Evolutionary conservation across 2,888 invertebrate genomes (phyloP), one percentile per base, ranked within the genome.

Genomic region (Flexamia atlantica): DNA sequence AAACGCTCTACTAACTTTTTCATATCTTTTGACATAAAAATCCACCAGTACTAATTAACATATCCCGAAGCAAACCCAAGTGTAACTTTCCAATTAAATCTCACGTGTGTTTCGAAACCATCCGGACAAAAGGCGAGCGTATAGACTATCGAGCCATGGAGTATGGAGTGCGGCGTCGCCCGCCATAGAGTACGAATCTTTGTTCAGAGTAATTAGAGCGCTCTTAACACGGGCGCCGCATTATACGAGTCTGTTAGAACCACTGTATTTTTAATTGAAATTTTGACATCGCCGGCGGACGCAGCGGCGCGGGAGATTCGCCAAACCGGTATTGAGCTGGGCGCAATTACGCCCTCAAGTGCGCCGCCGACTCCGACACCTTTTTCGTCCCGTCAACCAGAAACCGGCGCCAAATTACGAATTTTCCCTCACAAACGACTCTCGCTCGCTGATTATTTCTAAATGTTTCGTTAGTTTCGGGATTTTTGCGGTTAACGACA

Each of bases 221-320:
- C 46, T 40, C 25, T 12, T 14, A 76, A 20, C 74, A 23, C 46
- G 9, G 20, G 25, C 74, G 23, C 20, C 40, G 32, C 30, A 40
- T 72, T 72, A 36, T 72, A 28, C 50, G 74, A 28, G 17, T 79
- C 50, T 79, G 57, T 32, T 28, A 79, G 79, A 79, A 53, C 79
- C 79, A 32, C 57, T 79, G 79, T 79, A 46, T 76, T 79, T 79
- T 79, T 79, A 79, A 79, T 79, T 79, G 79, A 79, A 79, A 79
- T 53, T 79, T 79, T 32, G 79, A 79, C 76, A 76, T 53, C 57
- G 46, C n/a, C 79, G 57, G 9, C 53, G 50, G 32, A 32, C 9
- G 5, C n/a, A 28, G 30, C 79, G 79, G 23, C 23, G 79, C 57
- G 79, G 14, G n/a, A 57, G 46, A 79, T 79, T 79, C 36, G 79